These are phyloP conservation scores for Trachelus tabidus DNA, from an alignment of 2,888 invertebrate genomes.

Conservation along the genomic window DNA sequence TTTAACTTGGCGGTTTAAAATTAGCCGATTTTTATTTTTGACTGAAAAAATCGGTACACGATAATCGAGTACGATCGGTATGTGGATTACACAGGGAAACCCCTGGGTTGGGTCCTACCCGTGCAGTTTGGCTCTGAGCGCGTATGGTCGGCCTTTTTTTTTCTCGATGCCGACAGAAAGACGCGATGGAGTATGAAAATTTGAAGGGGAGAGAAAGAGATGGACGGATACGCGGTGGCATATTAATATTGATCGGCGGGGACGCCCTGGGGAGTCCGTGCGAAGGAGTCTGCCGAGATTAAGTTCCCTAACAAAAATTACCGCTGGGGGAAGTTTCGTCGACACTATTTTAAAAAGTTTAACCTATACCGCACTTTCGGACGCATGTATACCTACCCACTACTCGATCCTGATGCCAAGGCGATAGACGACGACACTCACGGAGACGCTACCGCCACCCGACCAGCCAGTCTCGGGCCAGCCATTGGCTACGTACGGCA, in stretches of 20 bases:
- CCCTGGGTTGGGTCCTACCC: too few species aligned
- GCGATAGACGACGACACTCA: neutral
- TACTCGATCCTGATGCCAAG: conserved; percentile 8
- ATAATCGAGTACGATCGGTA: too few species aligned
- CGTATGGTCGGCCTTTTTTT: neutral
- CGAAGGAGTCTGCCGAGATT: neutral
- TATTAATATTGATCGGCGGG: conserved; percentile 6
- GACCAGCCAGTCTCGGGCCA: too few species aligned
- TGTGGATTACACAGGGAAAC: too few species aligned
- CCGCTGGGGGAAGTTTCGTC: conserved; percentile 24
- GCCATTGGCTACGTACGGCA: neutral
- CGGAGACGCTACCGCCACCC: neutral
- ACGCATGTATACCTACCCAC: conserved; percentile 1
- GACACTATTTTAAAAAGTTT: conserved; percentile 25
- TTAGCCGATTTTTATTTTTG: too few species aligned
- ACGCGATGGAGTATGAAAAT: too few species aligned
- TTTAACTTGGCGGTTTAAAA: too few species aligned
- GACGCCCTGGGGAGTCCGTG: neutral
- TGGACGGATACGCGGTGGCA: neutral
- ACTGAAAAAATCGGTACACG: too few species aligned
- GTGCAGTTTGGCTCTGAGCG: too few species aligned
- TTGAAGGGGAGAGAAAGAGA: neutral
- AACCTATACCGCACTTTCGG: too few species aligned
- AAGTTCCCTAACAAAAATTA: conserved; percentile 24
- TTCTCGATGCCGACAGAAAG: neutral